Base-by-base conservation (phyloP, 2,797 vertebrate species). In the Crenichthys baileyi region DNA sequence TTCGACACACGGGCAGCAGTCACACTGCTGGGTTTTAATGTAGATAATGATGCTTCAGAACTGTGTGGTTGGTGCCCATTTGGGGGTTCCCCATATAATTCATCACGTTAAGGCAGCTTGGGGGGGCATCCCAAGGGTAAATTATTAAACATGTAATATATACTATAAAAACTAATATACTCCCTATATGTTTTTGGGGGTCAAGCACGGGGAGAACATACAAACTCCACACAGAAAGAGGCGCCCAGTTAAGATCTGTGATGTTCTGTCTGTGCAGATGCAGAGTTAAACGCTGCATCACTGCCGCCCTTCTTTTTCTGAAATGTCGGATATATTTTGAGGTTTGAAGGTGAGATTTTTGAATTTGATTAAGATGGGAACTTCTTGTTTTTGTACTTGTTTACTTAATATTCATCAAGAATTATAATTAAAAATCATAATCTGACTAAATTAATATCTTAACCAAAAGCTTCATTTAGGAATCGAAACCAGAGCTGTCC, bases 1-100 rank as follows among this genome's bases (percentile, higher is more conserved):
- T 50, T 53, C 65, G 72, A 73, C 79, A 73, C 29, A 31, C 44
- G 63, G 55, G 29, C 41, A 79, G 20, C 5, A 12, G 3, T 29
- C 70, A 29, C 26, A 48, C 24, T 31, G 65, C 60, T 61, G 20
- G 5, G 46, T 41, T 72, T 29, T 60, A 36, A 61, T 76, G 81
- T n/a, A 18, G 58, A 60, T 16, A 24, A 72, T 26, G 18, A 36
- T 41, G 26, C 63, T 77, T 61, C 24, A 75, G 48, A 20, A n/a
- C 7, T 12, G 2, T 20, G 36, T 46, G 5, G 0, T 61, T 22
- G 15, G 1, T 48, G 18, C 24, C 39, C 9, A 5, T 41, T 51
- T 53, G n/a, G 75, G 73, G 2, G 4, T 15, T 71, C 31, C 50
- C 1, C 5, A 16, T n/a, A 0, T 60, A 31, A 72, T 46, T 44